Evolutionary conservation across 2,888 invertebrate species (phyloP).

Genomic region (Drosophila parthenogenetica): DNA sequence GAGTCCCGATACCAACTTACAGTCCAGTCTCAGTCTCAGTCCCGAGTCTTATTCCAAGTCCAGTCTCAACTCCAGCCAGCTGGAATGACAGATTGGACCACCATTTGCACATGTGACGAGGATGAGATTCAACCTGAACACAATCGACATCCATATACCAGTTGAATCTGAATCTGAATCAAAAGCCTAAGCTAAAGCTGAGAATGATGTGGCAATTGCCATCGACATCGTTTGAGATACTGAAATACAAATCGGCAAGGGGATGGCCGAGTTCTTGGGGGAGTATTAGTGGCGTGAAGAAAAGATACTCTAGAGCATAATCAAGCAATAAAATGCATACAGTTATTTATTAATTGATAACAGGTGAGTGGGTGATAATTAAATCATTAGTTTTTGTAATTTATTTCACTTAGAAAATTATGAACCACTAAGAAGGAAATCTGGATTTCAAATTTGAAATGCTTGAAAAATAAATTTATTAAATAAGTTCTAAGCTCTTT

Average conservation of each 20-base stretch:
- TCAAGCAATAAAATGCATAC: no score
- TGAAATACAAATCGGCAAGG: constrained; percentile 48
- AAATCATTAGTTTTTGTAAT: no score
- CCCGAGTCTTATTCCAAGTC: background rate
- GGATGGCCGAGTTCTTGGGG: background rate
- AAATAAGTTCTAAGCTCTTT: no score
- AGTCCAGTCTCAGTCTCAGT: constrained; percentile 3
- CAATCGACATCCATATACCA: background rate
- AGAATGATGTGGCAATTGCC: constrained; percentile 36
- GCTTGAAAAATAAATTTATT: no score
- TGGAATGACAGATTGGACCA: constrained; percentile 68
- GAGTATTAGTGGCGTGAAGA: background rate
- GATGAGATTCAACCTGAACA: constrained; percentile 25
- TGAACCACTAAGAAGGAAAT: no score
- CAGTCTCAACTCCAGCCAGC: constrained; percentile 39
- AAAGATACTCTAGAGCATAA: background rate
- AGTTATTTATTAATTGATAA: no score
- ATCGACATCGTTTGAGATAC: constrained; percentile 37
- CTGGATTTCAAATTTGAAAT: no score
- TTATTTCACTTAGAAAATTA: no score
- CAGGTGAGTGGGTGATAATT: no score
- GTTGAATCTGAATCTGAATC: background rate
- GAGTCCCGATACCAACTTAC: constrained; percentile 44
- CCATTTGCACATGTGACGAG: constrained; percentile 63
- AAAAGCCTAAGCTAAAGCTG: background rate